Percentiles rank a stretch among this genome's conserved stretches.
Evolutionary conservation across 1,140 invertebrate genomes (phyloP).

Genomic region (Atta texana): DNA sequence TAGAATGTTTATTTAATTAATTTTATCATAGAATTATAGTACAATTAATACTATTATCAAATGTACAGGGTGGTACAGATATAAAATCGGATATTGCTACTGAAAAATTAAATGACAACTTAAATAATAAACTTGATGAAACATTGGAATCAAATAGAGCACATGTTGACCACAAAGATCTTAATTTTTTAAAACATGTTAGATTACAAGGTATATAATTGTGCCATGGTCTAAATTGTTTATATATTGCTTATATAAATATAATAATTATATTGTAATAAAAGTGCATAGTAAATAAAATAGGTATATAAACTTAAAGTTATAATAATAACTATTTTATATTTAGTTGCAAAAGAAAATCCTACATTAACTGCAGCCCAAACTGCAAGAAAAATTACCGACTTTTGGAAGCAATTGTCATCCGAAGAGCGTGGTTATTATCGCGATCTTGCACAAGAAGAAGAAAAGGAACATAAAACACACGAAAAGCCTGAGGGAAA

Average conservation of each 20-base stretch:
- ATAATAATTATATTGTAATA: background rate
- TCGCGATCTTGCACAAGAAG: slow-evolving; percentile 77
- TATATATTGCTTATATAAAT: background rate
- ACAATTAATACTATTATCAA: slow-evolving; percentile 23
- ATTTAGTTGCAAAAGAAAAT: slow-evolving; percentile 77
- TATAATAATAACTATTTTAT: slow-evolving; percentile 45
- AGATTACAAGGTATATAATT: slow-evolving; percentile 80
- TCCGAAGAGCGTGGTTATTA: slow-evolving; percentile 84
- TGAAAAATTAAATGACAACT: background rate
- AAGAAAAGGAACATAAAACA: slow-evolving; percentile 26
- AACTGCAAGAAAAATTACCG: slow-evolving; percentile 81
- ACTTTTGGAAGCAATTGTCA: slow-evolving; percentile 83
- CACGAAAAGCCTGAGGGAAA: slow-evolving; percentile 19
- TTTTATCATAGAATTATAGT: slow-evolving; percentile 22
- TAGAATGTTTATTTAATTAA: background rate
- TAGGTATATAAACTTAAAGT: background rate
- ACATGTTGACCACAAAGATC: slow-evolving; percentile 52
- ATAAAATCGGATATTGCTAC: slow-evolving; percentile 51
- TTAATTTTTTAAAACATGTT: slow-evolving; percentile 78
- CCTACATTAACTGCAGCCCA: slow-evolving; percentile 82
- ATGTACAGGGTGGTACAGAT: slow-evolving; percentile 70
- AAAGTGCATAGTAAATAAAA: background rate
- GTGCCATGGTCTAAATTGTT: background rate
- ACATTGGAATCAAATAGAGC: slow-evolving; percentile 27
- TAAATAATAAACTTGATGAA: slow-evolving; percentile 9